Evolutionary conservation across 2,888 invertebrate species (phyloP).

Genomic region (Cataglyphis altisquamis): DNA sequence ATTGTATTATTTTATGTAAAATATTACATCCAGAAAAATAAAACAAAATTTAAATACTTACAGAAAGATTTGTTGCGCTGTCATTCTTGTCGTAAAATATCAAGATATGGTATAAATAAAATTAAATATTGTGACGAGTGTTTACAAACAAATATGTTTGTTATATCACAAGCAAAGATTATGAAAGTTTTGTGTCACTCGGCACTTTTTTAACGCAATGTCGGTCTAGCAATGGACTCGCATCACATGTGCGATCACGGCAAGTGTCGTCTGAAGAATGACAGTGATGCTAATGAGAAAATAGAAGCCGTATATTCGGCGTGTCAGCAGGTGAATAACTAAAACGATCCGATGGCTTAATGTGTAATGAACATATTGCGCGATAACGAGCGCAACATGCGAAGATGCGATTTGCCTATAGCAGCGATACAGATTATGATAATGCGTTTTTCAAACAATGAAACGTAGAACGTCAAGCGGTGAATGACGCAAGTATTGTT

Average conservation of each 20-base stretch:
- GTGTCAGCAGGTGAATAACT: conserved; percentile 66
- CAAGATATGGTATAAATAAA: neutral
- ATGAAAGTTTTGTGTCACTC: neutral
- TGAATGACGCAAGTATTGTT: neutral
- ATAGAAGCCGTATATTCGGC: conserved; percentile 60
- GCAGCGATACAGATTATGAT: conserved; percentile 61
- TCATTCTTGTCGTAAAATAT: neutral
- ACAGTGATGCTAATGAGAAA: conserved; percentile 66
- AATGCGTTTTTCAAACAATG: conserved; percentile 55
- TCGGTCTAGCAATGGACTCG: neutral
- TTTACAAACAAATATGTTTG: neutral
- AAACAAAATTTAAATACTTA: conserved; percentile 27
- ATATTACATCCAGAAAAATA: neutral
- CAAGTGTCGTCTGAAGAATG: conserved; percentile 40
- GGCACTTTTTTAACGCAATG: conserved; percentile 2
- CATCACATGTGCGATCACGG: neutral
- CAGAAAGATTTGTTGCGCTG: conserved; percentile 25
- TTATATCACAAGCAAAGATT: neutral
- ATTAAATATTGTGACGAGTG: neutral
- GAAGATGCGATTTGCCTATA: conserved; percentile 63
- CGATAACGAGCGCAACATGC: conserved; percentile 65
- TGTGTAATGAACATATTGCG: conserved; percentile 68
- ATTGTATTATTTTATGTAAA: neutral
- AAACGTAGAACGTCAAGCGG: neutral
- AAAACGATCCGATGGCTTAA: conserved; percentile 65